Evolutionary conservation across 2,888 invertebrate species (phyloP), one percentile per base, ranked within the genome.

Genomic region (Cataglyphis albicans): DNA sequence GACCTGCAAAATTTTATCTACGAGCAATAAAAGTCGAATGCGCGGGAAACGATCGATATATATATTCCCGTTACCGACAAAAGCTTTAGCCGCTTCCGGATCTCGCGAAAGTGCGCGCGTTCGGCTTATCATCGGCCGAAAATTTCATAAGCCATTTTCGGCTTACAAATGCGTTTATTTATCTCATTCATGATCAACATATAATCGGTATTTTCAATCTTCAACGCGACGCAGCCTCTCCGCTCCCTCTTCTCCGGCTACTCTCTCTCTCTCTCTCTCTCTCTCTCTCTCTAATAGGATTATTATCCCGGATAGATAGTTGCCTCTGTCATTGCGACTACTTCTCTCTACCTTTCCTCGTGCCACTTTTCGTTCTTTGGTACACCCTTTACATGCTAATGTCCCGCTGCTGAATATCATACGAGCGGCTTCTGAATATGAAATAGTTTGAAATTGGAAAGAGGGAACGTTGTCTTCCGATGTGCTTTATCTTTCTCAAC

Each of bases 341-440:
- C 44, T 41, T 82, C 38, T 64, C 38, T 57, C 67, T 9, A n/a
- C 25, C 55, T 38, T 29, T 63, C 65, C 44, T 72, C 63, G 83
- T 74, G 52, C 80, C 83, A 78, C 82, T 86, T 83, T 85, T 85
- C 85, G 81, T 86, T 89, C 86, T 83, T 76, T 76, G 81, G 67
- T 81, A 87, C 88, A 88, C 85, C 91, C 90, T 92, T 92, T 92
- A 91, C 92, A 92, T 91, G 91, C 91, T 92, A 92, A 92, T 92
- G 89, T 84, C 84, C 85, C 84, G 84, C 85, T 82, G 86, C 85
- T 89, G 90, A 90, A 90, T 90, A 90, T 87, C 91, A 87, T 91
- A 91, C 89, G 84, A 87, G 91, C 89, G 85, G 85, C 73, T 83
- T 85, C 87, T 92, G 92, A 92, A 92, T 92, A 91, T 91, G 91